phyloP scores from a whole-genome alignment of 2,113 vertebrate genomes.

The Erinaceus europaeus region DNA sequence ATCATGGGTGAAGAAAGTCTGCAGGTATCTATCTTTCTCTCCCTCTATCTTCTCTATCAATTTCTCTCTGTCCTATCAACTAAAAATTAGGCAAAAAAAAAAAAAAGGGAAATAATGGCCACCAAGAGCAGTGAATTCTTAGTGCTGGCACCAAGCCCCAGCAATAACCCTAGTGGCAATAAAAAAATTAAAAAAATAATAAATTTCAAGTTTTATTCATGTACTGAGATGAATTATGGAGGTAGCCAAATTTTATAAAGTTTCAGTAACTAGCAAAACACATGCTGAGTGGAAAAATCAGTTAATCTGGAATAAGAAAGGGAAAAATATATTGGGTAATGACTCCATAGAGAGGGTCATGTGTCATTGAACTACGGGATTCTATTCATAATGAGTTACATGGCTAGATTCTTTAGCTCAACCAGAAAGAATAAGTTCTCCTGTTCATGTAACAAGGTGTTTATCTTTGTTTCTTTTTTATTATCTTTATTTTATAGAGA shows the following conservation, averaged over 20 bases:
- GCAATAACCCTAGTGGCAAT: too few relatives aligned
- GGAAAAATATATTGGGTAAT: not conserved
- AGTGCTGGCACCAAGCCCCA: too few relatives aligned
- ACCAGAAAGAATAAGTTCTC: constrained; percentile 5
- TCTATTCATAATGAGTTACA: not conserved
- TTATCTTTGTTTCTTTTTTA: too few relatives aligned
- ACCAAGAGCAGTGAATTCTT: too few relatives aligned
- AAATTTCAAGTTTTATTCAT: constrained; percentile 22
- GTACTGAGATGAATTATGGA: constrained; percentile 5
- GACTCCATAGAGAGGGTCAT: not conserved
- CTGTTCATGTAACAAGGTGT: not conserved
- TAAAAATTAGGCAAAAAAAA: too few relatives aligned
- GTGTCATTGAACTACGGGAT: not conserved
- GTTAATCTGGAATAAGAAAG: not conserved
- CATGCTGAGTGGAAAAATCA: not conserved
- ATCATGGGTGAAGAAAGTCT: too few relatives aligned
- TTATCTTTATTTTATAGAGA: too few relatives aligned
- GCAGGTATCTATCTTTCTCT: too few relatives aligned
- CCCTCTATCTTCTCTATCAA: too few relatives aligned
- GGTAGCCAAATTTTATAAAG: not conserved
- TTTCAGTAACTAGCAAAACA: not conserved
- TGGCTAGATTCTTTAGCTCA: not conserved
- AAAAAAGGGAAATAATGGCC: too few relatives aligned
- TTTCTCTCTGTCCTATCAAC: too few relatives aligned
- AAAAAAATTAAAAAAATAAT: too few relatives aligned